Base-by-base conservation (phyloP, 1,140 invertebrate species). In the Ostrea edulis region DNA sequence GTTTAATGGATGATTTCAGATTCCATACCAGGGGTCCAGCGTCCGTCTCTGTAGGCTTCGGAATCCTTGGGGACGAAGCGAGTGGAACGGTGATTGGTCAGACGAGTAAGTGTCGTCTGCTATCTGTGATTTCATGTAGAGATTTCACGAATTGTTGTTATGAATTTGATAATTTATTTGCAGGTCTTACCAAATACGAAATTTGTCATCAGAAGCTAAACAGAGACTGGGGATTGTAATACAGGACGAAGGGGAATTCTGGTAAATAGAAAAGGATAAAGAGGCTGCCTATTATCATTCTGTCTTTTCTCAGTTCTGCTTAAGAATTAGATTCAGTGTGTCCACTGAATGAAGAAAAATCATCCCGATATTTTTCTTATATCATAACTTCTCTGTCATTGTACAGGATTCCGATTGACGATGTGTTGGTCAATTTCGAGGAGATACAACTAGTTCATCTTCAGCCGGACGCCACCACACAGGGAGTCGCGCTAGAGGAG, bases 31-130 rank as follows among this genome's bases (percentile, higher is more conserved):
- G 22, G 88, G 89, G 0, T 85, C 86, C 8, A 53, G 82, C 29
- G 89, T 92, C 20, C 89, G 88, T 17, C 83, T 96, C 91, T 90
- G 96, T 51, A 93, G 96, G 71, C 91, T 96, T 17, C 94, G 96
- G 90, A 96, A 96, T 93, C 96, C 96, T 53, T 96, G 96, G 96
- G 96, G 96, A 20, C 93, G 95, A 85, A 95, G 95, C 86, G 96
- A 96, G 93, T 96, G 96, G 96, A 96, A 93, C 68, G 96, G 96
- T 20, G 93, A 91, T 4, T 94, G 93, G 95, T 96, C 95, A 90
- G 96, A 96, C 92, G 94, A 94, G 95, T 96, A 93, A 92, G 93
- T 89, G 20, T n/a, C 35, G 55, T n/a, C 55, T 62, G 55, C 71
- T 29, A 29, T 12, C 29, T 55, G 0, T n/a, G 20, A 62, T 7